Evolutionary conservation across 1,140 invertebrate genomes (phyloP).

Genomic region (Macrotrachela quadricornifera): DNA sequence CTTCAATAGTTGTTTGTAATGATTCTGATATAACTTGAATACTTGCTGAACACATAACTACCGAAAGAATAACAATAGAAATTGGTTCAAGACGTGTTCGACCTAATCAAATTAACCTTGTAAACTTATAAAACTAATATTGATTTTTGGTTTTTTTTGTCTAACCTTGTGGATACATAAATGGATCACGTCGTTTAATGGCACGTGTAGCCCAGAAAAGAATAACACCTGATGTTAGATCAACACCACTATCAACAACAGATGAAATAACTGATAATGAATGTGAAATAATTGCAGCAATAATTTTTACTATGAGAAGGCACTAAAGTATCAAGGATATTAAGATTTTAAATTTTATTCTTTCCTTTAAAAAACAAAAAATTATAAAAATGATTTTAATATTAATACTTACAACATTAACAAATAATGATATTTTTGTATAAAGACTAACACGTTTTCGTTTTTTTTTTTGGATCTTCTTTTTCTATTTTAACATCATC

Average conservation of each 20-base stretch:
- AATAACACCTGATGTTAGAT: conserved; percentile 28
- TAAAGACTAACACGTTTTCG: conserved; percentile 7
- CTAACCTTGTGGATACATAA: conserved; percentile 31
- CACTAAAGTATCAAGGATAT: conserved; percentile 12
- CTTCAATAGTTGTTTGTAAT: background rate
- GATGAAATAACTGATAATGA: conserved; percentile 33
- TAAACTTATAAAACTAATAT: no score
- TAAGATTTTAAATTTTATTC: background rate
- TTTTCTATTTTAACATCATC: no score
- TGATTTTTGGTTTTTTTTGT: no score
- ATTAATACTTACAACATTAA: conserved; percentile 14
- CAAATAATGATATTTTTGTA: conserved; percentile 13
- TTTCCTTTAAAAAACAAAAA: no score
- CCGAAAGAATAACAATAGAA: background rate
- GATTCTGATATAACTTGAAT: background rate
- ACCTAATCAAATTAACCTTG: background rate
- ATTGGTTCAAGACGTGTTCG: background rate
- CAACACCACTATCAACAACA: conserved; percentile 31
- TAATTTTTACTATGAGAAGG: conserved; percentile 24
- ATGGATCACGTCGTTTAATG: conserved; percentile 27
- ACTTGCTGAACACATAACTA: background rate
- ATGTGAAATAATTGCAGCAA: conserved; percentile 28
- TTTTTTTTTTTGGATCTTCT: background rate
- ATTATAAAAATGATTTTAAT: background rate
- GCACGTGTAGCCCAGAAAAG: conserved; percentile 30